phyloP scores from a whole-genome alignment of 2,797 vertebrate species.

The Octomys mimax region DNA sequence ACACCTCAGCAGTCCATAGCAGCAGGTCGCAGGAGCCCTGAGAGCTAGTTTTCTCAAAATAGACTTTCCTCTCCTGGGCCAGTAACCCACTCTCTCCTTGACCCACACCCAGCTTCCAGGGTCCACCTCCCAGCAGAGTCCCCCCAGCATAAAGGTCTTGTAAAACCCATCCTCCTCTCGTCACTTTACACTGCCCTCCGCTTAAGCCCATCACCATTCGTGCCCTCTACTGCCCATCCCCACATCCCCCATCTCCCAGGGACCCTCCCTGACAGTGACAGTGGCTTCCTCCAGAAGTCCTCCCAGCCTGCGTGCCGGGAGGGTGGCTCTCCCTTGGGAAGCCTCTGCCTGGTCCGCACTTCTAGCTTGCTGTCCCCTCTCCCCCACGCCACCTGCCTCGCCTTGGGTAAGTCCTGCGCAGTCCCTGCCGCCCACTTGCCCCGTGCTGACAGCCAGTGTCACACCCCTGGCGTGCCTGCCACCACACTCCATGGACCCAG shows the following conservation, averaged over 20 bases:
- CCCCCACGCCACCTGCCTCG: not conserved
- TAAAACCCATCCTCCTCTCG: slow-evolving; percentile 13
- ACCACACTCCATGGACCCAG: not conserved
- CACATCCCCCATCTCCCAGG: not conserved
- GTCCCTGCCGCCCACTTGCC: not conserved
- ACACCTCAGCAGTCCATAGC: not conserved
- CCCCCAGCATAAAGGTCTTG: not conserved
- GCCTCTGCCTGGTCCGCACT: not conserved
- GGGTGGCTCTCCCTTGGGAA: not conserved
- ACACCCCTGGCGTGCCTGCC: not conserved
- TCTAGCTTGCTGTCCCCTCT: not conserved
- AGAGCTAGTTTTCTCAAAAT: slow-evolving; percentile 39
- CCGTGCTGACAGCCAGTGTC: not conserved
- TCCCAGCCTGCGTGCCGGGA: not conserved
- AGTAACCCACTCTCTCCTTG: not conserved
- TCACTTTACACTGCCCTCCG: not conserved
- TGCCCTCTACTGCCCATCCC: not conserved
- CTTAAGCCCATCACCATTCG: not conserved
- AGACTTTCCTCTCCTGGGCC: not conserved
- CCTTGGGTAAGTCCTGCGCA: not conserved
- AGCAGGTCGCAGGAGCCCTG: not conserved
- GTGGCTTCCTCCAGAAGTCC: not conserved
- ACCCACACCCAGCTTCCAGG: not conserved
- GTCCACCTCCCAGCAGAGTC: not conserved
- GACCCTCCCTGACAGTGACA: not conserved